Evolutionary conservation across 2,888 invertebrate species (phyloP), one percentile per base, ranked within the genome.

Genomic region (Adela reaumurella): DNA sequence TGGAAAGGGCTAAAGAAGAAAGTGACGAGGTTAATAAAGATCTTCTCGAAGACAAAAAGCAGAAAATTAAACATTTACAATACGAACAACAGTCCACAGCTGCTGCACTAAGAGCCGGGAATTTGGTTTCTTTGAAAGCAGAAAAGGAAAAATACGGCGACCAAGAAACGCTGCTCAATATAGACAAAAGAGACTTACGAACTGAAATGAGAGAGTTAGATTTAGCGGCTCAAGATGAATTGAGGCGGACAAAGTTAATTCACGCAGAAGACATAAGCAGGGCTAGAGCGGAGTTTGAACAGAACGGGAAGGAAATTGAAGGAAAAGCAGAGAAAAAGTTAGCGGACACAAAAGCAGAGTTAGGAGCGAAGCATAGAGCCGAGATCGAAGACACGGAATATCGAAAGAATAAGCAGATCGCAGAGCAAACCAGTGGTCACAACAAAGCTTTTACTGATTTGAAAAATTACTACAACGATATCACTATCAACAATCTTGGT

Each of bases 401-500:
- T 62, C 82, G 94, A 43, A 97, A 97, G 71, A 94, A 94, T 68
- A 85, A 85, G 47, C 95, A 95, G 63, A 84, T 96, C 3, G 84
- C 87, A 10, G 88, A 88, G 41, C 70, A 97, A 51, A 90, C 92
- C 54, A 81, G 83, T 28, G 86, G 89, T 59, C 95, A 97, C 61
- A 93, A 94, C 54, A 85, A 85, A 57, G 89, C 92, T 0, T 93
- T 94, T 64, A 83, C 86, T 44, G 93, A 96, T 65, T 88, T 97
- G 74, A 96, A 95, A 67, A 92, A 90, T 67, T 97, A 96, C 71
- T 97, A 96, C 63, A 95, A 95, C 60, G 94, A 96, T 59, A 95
- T 97, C 48, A 94, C 94, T 0, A 76, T 94, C 14, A 96, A 96
- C 67, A 97, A 97, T 70, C 79, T 97, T 55, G 92, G 94, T 72